Base-by-base conservation (phyloP, 2,797 vertebrate species). In the Adelosebastes latens region DNA sequence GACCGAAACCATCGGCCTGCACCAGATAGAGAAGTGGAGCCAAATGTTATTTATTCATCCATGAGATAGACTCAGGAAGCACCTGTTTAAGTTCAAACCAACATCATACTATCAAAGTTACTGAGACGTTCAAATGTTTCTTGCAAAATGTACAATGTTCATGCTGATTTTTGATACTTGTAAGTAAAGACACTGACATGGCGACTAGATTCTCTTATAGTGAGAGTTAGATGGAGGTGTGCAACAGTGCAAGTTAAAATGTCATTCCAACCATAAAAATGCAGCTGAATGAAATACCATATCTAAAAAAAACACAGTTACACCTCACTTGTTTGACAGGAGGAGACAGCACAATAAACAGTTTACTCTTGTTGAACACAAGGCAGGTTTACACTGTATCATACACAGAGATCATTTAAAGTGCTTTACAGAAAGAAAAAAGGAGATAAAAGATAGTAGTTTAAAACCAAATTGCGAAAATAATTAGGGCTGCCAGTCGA, bases 11-110 rank as follows among this genome's bases (percentile, higher is more conserved):
- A 12, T 4, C 74, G 46, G 24, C 25, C 67, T 18, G 36, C 16
- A 7, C 18, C 70, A 34, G 6, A 52, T 1, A 75, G n/a, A 36
- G 39, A 79, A 11, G n/a, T 24, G 68, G 68, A 79, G 4, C 0
- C 39, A 11, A 22, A 39, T 36, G 61, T 25, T 16, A 39, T 88
- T 13, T 89, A 87, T 60, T n/a, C 87, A 7, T 69, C 78, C 8
- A 72, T 79, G 20, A 82, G 69, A 75, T 79, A 71, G 31, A 55
- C 20, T 32, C 10, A 70, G 36, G 65, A 70, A 34, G 8, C 14
- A 66, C 11, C 10, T 62, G 32, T 29, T 59, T 5, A 18, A 10
- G 18, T 29, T 31, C 14, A 29, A 29, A 59, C 0, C 1, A 18
- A 9, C 56, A 29, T 1, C 31, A 32, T 20, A 27, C 6, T 13